Evolutionary conservation across 2,797 vertebrate genomes (phyloP), one percentile per base, ranked within the genome.

Genomic region (Paedocypris micromegethes): DNA sequence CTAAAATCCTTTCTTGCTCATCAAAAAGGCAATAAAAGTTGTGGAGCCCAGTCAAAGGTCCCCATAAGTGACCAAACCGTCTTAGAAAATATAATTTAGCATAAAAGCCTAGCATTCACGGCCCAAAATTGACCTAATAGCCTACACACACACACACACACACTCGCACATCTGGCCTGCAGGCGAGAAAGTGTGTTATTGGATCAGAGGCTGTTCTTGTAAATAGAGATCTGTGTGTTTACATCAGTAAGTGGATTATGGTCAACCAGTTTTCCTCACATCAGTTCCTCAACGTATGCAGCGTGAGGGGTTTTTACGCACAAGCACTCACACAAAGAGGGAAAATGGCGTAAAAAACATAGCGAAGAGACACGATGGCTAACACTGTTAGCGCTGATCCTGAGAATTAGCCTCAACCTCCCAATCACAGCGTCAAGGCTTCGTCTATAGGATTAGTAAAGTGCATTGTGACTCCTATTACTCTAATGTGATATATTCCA

Each of bases 171-270:
- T 52, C 47, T 72, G 62, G 64, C 62, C 65, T 66, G 45, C 66
- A 69, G 61, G 70, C 74, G 58, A 39, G 43, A 75, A 66, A 23
- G 62, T 58, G 67, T 69, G 69, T 74, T 78, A 78, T 78, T 78
- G 72, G 63, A 78, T 78, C 77, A 78, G 66, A 76, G 76, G 74
- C 70, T 69, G 40, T 80, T 80, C 74, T 84, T 85, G 86, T 86
- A 85, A 86, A 85, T 78, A 77, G 76, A 79, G 76, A 72, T 76
- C 64, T 56, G 61, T 73, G 74, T 87, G 86, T 86, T 87, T 86
- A 86, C 84, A 82, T 81, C 80, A 75, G 55, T 89, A 89, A 89
- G 83, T 82, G 85, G 86, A 89, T 89, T 89, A 88, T 58, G 56
- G 79, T 80, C 73, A 71, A 81, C 4, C 80, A 80, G 80, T 70